These are phyloP conservation scores for Saccostrea glomerata DNA, from an alignment of 1,140 invertebrate species.

Conservation along the genomic window DNA sequence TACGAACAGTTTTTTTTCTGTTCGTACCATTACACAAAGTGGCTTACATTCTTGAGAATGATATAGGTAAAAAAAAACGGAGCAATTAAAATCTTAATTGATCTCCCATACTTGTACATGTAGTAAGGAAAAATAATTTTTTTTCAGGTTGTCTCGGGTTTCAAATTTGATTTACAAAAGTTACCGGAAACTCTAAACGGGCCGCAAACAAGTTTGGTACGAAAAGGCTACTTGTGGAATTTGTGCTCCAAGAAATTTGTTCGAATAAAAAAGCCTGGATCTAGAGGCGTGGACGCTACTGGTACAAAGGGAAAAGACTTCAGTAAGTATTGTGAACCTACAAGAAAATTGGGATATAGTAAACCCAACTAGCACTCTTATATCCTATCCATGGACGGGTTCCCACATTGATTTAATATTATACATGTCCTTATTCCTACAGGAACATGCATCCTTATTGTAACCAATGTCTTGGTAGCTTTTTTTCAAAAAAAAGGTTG, in stretches of 20 bases:
- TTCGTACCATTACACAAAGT: not conserved
- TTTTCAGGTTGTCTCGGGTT: not conserved
- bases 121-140: not conserved
- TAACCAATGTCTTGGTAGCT: not conserved
- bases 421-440: not conserved
- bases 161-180: not conserved
- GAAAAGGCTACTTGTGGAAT: constrained; percentile 13
- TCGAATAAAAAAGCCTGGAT: not conserved
- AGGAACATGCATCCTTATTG: not conserved
- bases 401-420: no score
- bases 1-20: not conserved
- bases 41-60: no score
- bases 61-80: no score
- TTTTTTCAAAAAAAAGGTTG: not conserved
- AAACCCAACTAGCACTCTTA: no score
- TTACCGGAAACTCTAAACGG: not conserved
- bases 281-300: constrained; percentile 3
- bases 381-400: no score
- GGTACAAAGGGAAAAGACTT: not conserved
- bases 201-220: not conserved
- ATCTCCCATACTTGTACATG: no score
- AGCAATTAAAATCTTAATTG: no score
- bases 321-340: not conserved
- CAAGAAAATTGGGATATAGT: not conserved
- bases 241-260: not conserved